Base-by-base conservation (phyloP, 2,797 vertebrate genomes). In the Acrossocheilus fasciatus region DNA sequence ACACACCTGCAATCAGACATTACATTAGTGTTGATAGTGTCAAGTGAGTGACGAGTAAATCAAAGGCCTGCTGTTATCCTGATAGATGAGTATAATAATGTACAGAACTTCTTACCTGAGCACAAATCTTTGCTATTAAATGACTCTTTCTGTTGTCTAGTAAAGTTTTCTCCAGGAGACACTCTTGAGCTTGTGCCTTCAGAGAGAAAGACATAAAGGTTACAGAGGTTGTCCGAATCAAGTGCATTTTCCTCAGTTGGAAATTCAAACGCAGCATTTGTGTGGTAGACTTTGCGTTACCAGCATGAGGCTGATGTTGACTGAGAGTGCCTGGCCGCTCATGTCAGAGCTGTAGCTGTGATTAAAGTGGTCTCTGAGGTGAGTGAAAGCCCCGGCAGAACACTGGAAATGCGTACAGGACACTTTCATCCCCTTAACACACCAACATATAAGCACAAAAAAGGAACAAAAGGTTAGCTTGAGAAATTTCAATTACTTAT, bases 371-470 rank as follows among this genome's bases (percentile, higher is more conserved):
- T 97, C 96, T 41, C 94, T 89, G 75, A 97, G 92, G 90, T 97
- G 96, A 9, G 96, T 91, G 8, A 97, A 97, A 3, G 96, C 96
- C 0, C 96, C 96, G 0, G 96, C 96, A 0, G 96, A 95, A 0
- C 96, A 96, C 88, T 97, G 96, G 93, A 97, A 97, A 34, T 97
- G 96, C 30, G 96, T 97, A 81, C 96, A 97, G 84, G 96, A 97
- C 8, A 97, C 96, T 91, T 97, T 97, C 96, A 97, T 97, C 64
- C 96, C 96, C 96, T 97, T 90, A 36, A 88, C 80, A 86, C 45
- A 85, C 52, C 76, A 52, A 82, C n/a, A 82, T 20, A n/a, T 15
- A 81, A 34, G 59, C 18, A 78, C 4, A 83, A 66, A 69, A 9
- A 50, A 59, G 2, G 5, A 64, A 26, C 5, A 39, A 18, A 73